These are phyloP conservation scores for Orchesellides sinensis DNA, from an alignment of 2,888 invertebrate species.

Conservation along the genomic window DNA sequence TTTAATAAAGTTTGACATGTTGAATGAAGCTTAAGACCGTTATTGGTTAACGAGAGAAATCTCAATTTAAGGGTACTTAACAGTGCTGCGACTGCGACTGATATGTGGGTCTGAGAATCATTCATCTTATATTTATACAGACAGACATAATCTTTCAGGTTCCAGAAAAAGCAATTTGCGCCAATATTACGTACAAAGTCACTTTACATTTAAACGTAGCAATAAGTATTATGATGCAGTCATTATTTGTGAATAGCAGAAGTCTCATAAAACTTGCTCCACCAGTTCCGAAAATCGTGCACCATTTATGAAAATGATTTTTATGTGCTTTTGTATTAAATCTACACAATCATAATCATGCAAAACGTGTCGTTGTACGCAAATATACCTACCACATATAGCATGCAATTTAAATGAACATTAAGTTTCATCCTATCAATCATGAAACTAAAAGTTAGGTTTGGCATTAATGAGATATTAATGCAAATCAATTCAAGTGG, in stretches of 20 bases:
- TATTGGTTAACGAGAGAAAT: no score
- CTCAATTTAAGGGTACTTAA: no score
- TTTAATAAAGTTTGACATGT: neutral
- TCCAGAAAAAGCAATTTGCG: no score
- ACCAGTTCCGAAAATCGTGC: slow-evolving; percentile 29
- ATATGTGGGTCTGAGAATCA: no score
- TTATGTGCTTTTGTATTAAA: neutral
- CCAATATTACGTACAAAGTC: no score
- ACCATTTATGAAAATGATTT: slow-evolving; percentile 8
- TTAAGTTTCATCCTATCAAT: neutral
- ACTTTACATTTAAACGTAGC: no score
- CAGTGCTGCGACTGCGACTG: no score
- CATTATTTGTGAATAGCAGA: no score
- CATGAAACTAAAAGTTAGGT: slow-evolving; percentile 16
- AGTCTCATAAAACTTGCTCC: slow-evolving; percentile 16
- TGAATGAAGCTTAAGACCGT: no score
- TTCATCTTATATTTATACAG: no score
- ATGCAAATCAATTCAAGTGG: slow-evolving; percentile 56
- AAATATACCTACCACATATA: neutral
- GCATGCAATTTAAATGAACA: neutral
- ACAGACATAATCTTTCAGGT: no score
- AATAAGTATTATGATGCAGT: no score
- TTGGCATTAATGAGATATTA: slow-evolving; percentile 51
- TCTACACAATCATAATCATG: neutral
- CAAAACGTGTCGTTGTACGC: neutral